These are phyloP conservation scores for Lutra lutra DNA, from an alignment of 2,797 vertebrate genomes.

Conservation along the genomic window DNA sequence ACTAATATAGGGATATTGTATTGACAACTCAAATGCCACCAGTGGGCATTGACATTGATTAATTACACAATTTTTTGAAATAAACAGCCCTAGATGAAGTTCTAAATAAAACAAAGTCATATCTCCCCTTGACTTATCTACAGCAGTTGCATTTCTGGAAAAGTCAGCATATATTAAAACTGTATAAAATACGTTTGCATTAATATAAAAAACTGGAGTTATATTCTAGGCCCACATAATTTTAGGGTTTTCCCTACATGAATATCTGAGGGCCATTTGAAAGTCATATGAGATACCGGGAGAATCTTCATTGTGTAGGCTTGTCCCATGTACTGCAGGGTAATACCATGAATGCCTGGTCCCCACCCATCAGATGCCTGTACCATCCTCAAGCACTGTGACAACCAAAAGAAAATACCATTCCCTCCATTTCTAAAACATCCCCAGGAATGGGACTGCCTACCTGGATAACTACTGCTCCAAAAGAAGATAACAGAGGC, in stretches of 20 bases:
- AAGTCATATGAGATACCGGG: neutral
- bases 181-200: neutral
- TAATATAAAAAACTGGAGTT: neutral
- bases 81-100: neutral
- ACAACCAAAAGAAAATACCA: neutral
- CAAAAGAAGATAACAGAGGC: neutral
- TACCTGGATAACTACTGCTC: neutral
- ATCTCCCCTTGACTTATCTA: neutral
- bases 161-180: neutral
- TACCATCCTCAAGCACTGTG: neutral
- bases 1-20: neutral
- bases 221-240: neutral
- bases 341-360: neutral
- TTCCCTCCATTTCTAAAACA: neutral
- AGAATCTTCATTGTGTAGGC: neutral
- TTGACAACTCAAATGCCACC: neutral
- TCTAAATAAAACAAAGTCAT: constrained; percentile 33
- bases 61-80: neutral
- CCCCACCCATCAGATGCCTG: neutral
- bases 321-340: neutral
- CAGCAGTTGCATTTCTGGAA: neutral
- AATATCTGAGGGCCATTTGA: neutral
- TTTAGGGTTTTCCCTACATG: neutral
- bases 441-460: neutral
- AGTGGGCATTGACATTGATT: neutral